Conservation (phyloP, 2,888 invertebrate genomes). For the Ichneumoninae sp. region DNA sequence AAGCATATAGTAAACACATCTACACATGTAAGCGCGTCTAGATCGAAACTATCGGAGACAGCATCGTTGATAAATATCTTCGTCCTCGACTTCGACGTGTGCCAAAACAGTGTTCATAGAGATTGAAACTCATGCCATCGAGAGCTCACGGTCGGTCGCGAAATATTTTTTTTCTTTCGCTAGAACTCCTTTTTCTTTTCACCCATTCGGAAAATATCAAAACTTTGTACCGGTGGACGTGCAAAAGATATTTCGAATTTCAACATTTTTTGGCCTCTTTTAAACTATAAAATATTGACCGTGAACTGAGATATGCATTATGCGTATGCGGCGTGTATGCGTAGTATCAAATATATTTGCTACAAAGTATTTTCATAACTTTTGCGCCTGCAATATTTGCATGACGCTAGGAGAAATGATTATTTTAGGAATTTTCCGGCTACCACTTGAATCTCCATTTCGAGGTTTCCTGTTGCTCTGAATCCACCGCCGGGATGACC, state of each 20-base stretch:
- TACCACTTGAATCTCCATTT: slow-evolving; percentile 7
- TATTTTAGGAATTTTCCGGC: background rate
- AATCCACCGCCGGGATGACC: slow-evolving; percentile 24
- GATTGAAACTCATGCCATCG: background rate
- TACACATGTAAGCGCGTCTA: background rate
- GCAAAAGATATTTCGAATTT: too few relatives aligned
- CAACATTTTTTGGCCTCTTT: too few relatives aligned
- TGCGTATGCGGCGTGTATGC: too few relatives aligned
- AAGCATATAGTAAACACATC: background rate
- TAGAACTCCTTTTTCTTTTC: background rate
- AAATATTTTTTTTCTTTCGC: background rate
- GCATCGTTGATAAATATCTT: slow-evolving; percentile 31
- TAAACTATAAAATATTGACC: too few relatives aligned
- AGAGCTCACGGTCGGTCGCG: background rate
- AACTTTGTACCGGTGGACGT: too few relatives aligned
- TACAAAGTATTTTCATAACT: background rate
- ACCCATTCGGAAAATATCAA: background rate
- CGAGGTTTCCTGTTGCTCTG: slow-evolving; percentile 40
- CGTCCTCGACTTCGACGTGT: slow-evolving; percentile 1
- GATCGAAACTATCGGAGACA: slow-evolving; percentile 6
- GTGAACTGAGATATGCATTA: too few relatives aligned
- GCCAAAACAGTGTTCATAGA: background rate
- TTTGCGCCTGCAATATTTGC: background rate
- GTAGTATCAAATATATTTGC: background rate
- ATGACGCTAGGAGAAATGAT: background rate